Percentiles rank a stretch among this genome's conserved stretches.
phyloP scores from a whole-genome alignment of 2,113 vertebrate species.

The Hiodon alosoides region DNA sequence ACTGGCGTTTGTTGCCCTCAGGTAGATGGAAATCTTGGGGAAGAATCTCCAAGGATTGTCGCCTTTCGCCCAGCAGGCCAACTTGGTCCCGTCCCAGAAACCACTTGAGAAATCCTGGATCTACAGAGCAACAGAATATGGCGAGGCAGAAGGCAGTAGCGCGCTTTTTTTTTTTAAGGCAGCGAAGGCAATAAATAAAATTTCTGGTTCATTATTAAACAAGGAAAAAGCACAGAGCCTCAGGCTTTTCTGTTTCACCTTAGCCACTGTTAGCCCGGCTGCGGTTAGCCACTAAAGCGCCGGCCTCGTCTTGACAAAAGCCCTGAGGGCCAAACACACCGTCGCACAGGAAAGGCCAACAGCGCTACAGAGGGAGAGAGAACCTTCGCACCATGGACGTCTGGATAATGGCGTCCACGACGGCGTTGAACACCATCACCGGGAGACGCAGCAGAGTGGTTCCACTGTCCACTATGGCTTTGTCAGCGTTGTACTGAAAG shows the following conservation, averaged over 20 bases:
- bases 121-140: conserved; percentile 45
- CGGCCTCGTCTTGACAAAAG: background rate
- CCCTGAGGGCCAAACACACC: background rate
- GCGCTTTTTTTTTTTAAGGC: background rate
- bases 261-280: background rate
- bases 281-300: background rate
- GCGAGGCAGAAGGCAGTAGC: background rate
- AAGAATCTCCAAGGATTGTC: conserved; percentile 86
- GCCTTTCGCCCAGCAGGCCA: conserved; percentile 85
- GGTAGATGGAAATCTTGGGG: conserved; percentile 90
- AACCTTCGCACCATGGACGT: conserved; percentile 74
- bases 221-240: background rate
- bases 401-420: conserved; percentile 79
- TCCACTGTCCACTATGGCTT: conserved; percentile 96
- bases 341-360: background rate
- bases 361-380: background rate
- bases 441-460: conserved; percentile 91
- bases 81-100: conserved; percentile 87
- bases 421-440: conserved; percentile 80
- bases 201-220: too few relatives aligned
- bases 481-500: conserved; percentile 86
- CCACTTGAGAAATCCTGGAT: conserved; percentile 83
- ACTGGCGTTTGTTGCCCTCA: conserved; percentile 83
- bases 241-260: background rate
- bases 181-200: background rate